Base-by-base conservation (phyloP, 2,797 vertebrate species). In the Chaetodon trifasciatus region DNA sequence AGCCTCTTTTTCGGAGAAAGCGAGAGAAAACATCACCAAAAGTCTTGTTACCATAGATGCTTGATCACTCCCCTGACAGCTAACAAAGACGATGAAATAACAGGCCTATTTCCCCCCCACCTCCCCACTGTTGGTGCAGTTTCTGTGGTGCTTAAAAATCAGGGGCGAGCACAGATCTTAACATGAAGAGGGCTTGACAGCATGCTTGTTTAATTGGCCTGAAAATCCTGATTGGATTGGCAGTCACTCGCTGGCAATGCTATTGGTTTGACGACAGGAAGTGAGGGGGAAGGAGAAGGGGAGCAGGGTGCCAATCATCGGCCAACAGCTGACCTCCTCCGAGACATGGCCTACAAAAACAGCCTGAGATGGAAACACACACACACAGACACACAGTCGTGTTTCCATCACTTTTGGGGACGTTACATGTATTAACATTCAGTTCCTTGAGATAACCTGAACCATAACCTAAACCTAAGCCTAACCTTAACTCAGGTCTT, bases 281-380 rank as follows among this genome's bases (percentile, higher is more conserved):
- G 74, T 50, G 82, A 32, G 75, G 61, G 73, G 72, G 84, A 47
- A 72, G 75, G 62, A 76, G 83, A 81, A 32, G 5, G 53, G 71
- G 76, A 67, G 63, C 47, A 39, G 57, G 39, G 66, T 89, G 89
- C 87, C 92, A 93, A 81, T 93, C 92, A 90, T 82, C 72, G 23
- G 44, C 77, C 81, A 80, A 78, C 92, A 91, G 88, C 86, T 92
- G 88, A 86, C 88, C 79, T 92, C 92, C 91, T 82, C 81, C 2
- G 88, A 91, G 93, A 93, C 79, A 5, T 76, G 92, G 86, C 88
- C 91, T 91, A 91, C 78, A 92, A 92, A 94, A 91, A 81, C 90
- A 85, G 82, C 71, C 88, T 49, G 68, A 82, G 75, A 86, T 68
- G 60, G 78, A 89, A 74, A 66, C 68, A 49, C 67, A 61, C 66